phyloP scores from a whole-genome alignment of 2,797 vertebrate species.

The Poeciliopsis presidionis region DNA sequence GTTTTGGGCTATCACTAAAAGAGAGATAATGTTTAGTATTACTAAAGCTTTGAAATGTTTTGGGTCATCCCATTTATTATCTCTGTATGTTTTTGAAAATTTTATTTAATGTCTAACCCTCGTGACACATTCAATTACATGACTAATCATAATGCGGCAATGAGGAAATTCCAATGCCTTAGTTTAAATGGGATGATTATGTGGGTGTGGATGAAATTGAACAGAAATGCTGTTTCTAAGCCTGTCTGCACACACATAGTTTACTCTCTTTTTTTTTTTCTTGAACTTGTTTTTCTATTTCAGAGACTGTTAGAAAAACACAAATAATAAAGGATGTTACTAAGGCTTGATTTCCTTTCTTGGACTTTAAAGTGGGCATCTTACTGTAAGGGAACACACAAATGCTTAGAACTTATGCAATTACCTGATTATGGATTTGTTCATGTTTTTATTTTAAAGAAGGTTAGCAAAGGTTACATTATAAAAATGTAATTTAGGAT shows the following conservation, averaged over 20 bases:
- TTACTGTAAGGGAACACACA: slow-evolving; percentile 37
- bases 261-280: slow-evolving; percentile 16
- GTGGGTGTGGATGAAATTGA: slow-evolving; percentile 15
- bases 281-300: background rate
- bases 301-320: slow-evolving; percentile 14
- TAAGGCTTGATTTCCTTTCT: slow-evolving; percentile 23
- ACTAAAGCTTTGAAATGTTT: slow-evolving; percentile 19
- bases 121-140: slow-evolving; percentile 43
- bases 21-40: slow-evolving; percentile 16
- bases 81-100: slow-evolving; percentile 13
- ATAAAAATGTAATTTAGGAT: slow-evolving; percentile 7
- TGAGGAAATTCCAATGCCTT: background rate
- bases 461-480: slow-evolving; percentile 7
- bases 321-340: background rate
- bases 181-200: slow-evolving; percentile 2
- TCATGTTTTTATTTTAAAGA: slow-evolving; percentile 21
- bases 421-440: slow-evolving; percentile 31
- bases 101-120: slow-evolving; percentile 13
- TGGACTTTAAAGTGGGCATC: slow-evolving; percentile 39
- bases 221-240: slow-evolving; percentile 1
- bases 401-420: slow-evolving; percentile 49
- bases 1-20: too few species aligned
- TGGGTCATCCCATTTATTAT: slow-evolving; percentile 21
- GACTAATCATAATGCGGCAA: slow-evolving; percentile 35
- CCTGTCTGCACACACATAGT: background rate